Percentiles rank a stretch among this genome's conserved stretches.
Conservation (phyloP, 2,113 vertebrate genomes). For the Leptodactylus fuscus region DNA sequence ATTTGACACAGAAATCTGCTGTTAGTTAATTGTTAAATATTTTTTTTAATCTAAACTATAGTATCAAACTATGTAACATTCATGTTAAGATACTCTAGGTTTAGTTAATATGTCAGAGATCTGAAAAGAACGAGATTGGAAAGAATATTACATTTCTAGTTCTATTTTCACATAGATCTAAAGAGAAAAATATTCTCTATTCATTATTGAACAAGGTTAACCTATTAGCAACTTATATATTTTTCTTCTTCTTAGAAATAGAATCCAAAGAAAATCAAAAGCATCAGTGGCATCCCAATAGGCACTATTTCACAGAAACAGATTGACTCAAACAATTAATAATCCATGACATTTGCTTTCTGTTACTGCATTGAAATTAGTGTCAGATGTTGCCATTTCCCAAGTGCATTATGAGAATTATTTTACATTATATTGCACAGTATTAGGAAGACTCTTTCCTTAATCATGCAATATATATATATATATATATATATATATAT, state of each 20-base stretch:
- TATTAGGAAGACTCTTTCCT: neutral
- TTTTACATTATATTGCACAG: constrained; percentile 3
- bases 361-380: constrained; percentile 29
- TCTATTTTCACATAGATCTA: too few relatives aligned
- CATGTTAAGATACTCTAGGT: too few relatives aligned
- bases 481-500: too few relatives aligned
- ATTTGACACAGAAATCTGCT: too few relatives aligned
- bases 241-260: constrained; percentile 2
- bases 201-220: constrained; percentile 31
- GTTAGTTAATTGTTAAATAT: too few relatives aligned
- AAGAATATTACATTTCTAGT: too few relatives aligned
- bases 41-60: too few relatives aligned
- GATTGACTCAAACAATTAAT: constrained; percentile 48
- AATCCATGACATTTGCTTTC: constrained; percentile 54
- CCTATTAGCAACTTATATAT: constrained; percentile 28
- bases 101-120: too few relatives aligned
- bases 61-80: too few relatives aligned
- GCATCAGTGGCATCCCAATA: constrained; percentile 35
- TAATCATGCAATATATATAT: constrained; percentile 3
- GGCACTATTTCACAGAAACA: constrained; percentile 37
- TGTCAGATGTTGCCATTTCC: constrained; percentile 20
- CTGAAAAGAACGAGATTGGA: too few relatives aligned
- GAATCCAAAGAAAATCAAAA: constrained; percentile 33
- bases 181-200: constrained; percentile 1
- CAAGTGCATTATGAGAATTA: neutral